A percentile compares a stretch with the other conserved stretches of the same genome.
phyloP scores from a whole-genome alignment of 2,888 invertebrate species.

The Ophion ellenae region DNA sequence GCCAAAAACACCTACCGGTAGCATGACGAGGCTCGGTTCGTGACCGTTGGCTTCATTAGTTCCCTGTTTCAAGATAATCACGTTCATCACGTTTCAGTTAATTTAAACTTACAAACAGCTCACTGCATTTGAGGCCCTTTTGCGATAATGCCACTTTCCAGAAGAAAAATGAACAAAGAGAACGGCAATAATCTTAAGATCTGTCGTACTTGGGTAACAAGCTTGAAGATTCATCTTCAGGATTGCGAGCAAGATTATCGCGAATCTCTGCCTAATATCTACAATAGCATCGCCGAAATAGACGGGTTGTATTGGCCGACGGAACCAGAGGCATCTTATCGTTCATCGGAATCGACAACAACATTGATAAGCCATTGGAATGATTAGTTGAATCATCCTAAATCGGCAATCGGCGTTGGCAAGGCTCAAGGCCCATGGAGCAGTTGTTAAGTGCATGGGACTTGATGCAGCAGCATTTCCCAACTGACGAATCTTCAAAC shows the following conservation, averaged over 20 bases:
- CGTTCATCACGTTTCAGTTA: neutral
- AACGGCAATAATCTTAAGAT: too few relatives aligned
- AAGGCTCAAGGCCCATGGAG: neutral
- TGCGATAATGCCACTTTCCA: too few relatives aligned
- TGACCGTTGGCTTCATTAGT: neutral
- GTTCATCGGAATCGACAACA: neutral
- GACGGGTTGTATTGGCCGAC: too few relatives aligned
- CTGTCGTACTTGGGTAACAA: too few relatives aligned
- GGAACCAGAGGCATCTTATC: neutral
- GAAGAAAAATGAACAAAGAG: too few relatives aligned
- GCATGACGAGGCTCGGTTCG: neutral
- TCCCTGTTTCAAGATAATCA: neutral
- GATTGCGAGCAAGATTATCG: too few relatives aligned
- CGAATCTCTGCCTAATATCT: too few relatives aligned
- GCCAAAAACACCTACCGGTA: conserved; percentile 19
- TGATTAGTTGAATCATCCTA: conserved; percentile 1
- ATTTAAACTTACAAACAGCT: too few relatives aligned
- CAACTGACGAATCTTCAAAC: neutral
- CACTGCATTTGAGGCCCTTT: too few relatives aligned
- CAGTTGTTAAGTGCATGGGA: conserved; percentile 29
- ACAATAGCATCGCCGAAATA: too few relatives aligned
- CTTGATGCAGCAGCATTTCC: conserved; percentile 26
- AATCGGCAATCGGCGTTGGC: conserved; percentile 4
- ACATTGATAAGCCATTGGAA: neutral
- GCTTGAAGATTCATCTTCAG: too few relatives aligned